phyloP scores from a whole-genome alignment of 2,113 vertebrate species.

The Anarrhichthys ocellatus region DNA sequence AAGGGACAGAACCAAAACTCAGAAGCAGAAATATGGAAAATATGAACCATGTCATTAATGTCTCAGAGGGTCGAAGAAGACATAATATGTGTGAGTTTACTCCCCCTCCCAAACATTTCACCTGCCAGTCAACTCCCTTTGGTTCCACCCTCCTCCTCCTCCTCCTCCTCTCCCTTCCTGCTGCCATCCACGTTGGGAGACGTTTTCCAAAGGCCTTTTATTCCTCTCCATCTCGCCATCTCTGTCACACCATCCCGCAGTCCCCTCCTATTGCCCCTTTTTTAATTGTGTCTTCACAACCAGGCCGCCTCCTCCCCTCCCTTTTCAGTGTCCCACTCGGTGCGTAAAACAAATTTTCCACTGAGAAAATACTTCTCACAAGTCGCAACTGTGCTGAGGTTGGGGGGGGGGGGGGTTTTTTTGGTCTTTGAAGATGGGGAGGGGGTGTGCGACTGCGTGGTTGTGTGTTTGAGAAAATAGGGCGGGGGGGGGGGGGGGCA shows the following conservation, averaged over 20 bases:
- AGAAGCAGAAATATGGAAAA: neutral
- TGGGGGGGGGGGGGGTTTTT: neutral
- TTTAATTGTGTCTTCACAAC: neutral
- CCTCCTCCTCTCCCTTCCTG: no score
- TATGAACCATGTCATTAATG: neutral
- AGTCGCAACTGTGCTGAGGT: conserved; percentile 25
- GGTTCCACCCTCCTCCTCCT: conserved; percentile 35
- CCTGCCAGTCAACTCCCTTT: conserved; percentile 39
- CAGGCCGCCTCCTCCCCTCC: neutral
- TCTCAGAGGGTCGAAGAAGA: neutral
- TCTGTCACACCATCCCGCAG: conserved; percentile 66
- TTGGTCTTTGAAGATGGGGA: conserved; percentile 7
- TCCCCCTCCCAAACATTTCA: conserved; percentile 3
- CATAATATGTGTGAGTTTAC: neutral
- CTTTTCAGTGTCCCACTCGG: neutral
- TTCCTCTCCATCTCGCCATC: conserved; percentile 42
- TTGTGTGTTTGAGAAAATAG: conserved; percentile 49
- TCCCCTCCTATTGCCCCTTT: conserved; percentile 62
- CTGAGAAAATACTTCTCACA: conserved; percentile 23
- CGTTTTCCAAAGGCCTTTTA: conserved; percentile 48
- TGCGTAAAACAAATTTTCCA: conserved; percentile 19
- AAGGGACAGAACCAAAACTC: neutral
- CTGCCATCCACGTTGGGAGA: conserved; percentile 31
- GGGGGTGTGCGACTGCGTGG: conserved; percentile 37
- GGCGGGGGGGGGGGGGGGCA: conserved; percentile 6